These are phyloP conservation scores for Vidua chalybeata DNA, from an alignment of 2,113 vertebrate species.

Conservation along the genomic window DNA sequence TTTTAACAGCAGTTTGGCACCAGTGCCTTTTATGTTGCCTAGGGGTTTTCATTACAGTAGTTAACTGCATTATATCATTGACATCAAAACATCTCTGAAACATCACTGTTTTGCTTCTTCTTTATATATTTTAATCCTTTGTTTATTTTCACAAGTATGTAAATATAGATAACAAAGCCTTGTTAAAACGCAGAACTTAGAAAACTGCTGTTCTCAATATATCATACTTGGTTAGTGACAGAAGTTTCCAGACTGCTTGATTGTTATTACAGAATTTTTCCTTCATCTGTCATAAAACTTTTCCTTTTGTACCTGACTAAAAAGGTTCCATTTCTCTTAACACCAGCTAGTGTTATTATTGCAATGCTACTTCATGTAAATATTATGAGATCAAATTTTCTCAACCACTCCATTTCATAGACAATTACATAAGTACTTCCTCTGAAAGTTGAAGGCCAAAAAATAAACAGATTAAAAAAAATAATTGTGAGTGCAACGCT, in stretches of 20 bases:
- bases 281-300: neutral
- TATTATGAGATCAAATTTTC: constrained; percentile 35
- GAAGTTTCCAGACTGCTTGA: neutral
- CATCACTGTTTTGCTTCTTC: neutral
- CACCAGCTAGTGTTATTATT: neutral
- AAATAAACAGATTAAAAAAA: neutral
- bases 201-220: neutral
- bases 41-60: constrained; percentile 20
- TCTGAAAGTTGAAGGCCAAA: neutral
- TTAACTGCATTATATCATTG: constrained; percentile 28
- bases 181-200: neutral
- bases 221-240: neutral
- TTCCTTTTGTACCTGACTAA: neutral
- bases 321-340: neutral
- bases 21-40: constrained; percentile 18
- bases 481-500: neutral
- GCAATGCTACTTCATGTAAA: constrained; percentile 10
- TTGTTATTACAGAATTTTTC: neutral
- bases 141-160: constrained; percentile 29
- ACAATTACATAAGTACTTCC: neutral
- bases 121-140: constrained; percentile 38
- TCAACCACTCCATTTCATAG: neutral
- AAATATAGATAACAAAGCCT: constrained; percentile 34
- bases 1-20: constrained; percentile 48
- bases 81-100: constrained; percentile 25